Percentiles rank a stretch among this genome's conserved stretches.
These are phyloP conservation scores for Chiroxiphia lanceolata DNA, from an alignment of 2,797 vertebrate species.

Conservation along the genomic window DNA sequence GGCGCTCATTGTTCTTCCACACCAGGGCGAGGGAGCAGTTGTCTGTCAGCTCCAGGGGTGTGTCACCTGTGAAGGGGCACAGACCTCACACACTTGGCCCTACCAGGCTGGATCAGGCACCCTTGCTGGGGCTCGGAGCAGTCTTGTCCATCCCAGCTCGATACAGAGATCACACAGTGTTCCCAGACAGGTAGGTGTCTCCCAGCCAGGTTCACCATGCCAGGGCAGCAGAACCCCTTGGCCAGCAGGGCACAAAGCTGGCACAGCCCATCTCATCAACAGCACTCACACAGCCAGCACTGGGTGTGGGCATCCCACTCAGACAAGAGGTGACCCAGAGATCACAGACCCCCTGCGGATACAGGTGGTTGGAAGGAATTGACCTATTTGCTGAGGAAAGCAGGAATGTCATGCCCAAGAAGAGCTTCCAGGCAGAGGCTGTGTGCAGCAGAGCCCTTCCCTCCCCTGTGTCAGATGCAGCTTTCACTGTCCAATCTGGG, in stretches of 20 bases:
- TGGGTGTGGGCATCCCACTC: not conserved
- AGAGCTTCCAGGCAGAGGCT: not conserved
- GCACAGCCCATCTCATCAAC: not conserved
- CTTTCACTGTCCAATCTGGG: not conserved
- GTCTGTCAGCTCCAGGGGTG: constrained; percentile 83
- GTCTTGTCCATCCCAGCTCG: not conserved
- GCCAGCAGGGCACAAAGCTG: not conserved
- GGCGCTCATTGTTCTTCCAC: constrained; percentile 97
- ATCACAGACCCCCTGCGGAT: not conserved
- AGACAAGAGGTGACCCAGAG: not conserved
- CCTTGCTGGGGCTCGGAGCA: not conserved
- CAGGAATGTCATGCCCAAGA: not conserved
- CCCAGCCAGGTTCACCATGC: not conserved
- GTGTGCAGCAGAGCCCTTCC: not conserved
- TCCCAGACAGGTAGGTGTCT: not conserved
- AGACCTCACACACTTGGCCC: not conserved
- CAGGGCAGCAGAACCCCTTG: not conserved
- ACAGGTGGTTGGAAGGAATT: not conserved
- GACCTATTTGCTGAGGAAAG: not conserved
- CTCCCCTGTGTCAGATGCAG: not conserved
- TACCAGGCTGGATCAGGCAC: not conserved
- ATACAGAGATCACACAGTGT: fast-evolving
- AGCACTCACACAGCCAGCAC: not conserved
- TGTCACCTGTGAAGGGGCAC: constrained; percentile 78
- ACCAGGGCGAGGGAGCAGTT: constrained; percentile 90